Evolutionary conservation across 2,797 vertebrate genomes (phyloP), one percentile per base, ranked within the genome.

Genomic region (Characodon lateralis): DNA sequence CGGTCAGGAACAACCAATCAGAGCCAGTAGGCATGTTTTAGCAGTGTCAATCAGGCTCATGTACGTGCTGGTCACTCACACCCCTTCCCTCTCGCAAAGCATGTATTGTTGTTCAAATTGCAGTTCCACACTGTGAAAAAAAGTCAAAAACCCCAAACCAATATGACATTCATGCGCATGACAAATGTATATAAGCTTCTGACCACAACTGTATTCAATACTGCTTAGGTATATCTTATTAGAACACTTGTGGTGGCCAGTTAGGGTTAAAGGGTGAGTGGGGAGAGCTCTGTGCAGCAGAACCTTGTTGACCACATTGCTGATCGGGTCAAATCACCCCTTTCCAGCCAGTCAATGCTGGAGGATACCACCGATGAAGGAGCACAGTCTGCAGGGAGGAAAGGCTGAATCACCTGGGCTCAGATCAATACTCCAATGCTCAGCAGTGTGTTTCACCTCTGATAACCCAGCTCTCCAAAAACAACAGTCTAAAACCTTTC

Each of bases 381-480:
- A 88, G 84, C 81, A 46, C 72, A 46, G 83, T 74, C 88, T 70
- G 61, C 76, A 18, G 80, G 86, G 85, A 78, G 79, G 28, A 77
- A 76, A 72, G 76, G 87, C 55, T 71, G 81, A 78, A 86, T 91
- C 91, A 92, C 88, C 85, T 85, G 83, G 83, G 76, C 74, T 82
- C 69, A 26, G 48, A 90, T 94, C 93, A 77, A 94, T 95, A 92
- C 82, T 71, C 86, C 93, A 80, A 93, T 93, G 89, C 82, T 70
- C 88, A 77, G 89, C 89, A 82, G 81, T 46, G 71, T 87, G 86
- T 92, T 90, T 90, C 78, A 90, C 83, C 86, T 80, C 84, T 71
- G 72, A 72, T 74, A 72, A 89, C 83, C 81, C 74, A 70, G 78
- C 9, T 41, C 78, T 81, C 58, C 87, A 73, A 74, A 22, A 75